Base-by-base conservation (phyloP, 2,888 invertebrate genomes). In the Phortica okadai region DNA sequence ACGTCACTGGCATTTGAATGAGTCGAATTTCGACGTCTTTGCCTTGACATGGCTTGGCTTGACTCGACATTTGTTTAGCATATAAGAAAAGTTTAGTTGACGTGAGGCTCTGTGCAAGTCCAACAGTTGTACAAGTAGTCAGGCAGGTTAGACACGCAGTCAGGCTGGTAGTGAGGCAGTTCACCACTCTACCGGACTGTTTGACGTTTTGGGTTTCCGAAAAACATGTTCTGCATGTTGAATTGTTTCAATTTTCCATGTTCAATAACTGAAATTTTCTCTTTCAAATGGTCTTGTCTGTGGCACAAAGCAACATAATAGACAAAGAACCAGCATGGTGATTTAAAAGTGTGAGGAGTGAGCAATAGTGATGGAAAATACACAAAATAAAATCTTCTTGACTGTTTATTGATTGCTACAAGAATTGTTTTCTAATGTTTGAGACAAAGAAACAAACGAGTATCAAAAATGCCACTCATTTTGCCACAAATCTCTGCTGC, bases 211-310 rank as follows among this genome's bases (percentile, higher is more conserved):
- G 16, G 54, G 70, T 56, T 72, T 72, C n/a, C 70, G 16, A 54
- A 56, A 56, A 80, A 80, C 87, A 83, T 79, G 84, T 76, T 77
- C 73, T 82, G 84, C 85, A 86, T 85, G 84, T 83, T 82, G 78
- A 84, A 86, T 82, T 77, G 81, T 79, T 76, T 54, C 45, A 42
- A 44, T 70, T 5, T 72, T 72, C 54, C 16, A 2, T 54, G 56
- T 72, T 72, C 70, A 56, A 72, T 72, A 56, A 54, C 54, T 72
- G 41, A 56, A 72, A 72, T 56, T 54, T 56, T 72, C 70, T 33
- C 1, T 5, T 33, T 33, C 45, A 44, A 54, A 54, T 54, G 1
- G 8, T 8, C 56, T 72, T 54, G 70, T 67, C 42, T 72, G 6
- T n/a, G 21, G 69, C 44, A 73, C 33, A 33, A 72, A 50, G 7